A percentile compares a stretch with the other conserved stretches of the same genome.
Evolutionary conservation across 2,797 vertebrate species (phyloP).

Genomic region (Babyrousa celebensis): DNA sequence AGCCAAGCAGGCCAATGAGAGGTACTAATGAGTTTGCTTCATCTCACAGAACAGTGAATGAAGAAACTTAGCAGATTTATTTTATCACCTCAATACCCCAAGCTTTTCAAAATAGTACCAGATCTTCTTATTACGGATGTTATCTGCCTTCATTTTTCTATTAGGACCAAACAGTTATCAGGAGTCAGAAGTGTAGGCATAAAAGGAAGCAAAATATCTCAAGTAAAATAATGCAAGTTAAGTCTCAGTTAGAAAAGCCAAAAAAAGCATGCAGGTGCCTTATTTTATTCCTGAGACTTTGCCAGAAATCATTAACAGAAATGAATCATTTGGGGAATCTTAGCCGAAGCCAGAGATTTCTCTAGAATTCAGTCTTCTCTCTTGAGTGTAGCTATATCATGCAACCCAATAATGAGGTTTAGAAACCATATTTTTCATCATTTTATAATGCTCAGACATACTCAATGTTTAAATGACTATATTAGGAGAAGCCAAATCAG

Average conservation of each 20-base stretch:
- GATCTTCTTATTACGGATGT: background rate
- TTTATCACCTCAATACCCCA: background rate
- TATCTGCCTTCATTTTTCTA: conserved; percentile 55
- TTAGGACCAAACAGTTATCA: background rate
- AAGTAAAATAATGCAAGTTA: conserved; percentile 19
- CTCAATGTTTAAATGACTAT: background rate
- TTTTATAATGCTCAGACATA: background rate
- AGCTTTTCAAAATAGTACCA: conserved; percentile 26
- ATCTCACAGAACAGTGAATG: background rate
- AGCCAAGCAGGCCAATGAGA: conserved; percentile 31
- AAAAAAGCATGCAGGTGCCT: background rate
- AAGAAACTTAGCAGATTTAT: conserved; percentile 19
- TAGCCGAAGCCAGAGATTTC: conserved; percentile 21
- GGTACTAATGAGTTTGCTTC: background rate
- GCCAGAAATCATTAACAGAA: conserved; percentile 23
- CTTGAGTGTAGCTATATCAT: background rate
- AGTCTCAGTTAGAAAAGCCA: background rate
- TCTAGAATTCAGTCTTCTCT: conserved; percentile 43
- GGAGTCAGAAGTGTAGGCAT: background rate
- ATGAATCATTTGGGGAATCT: conserved; percentile 22
- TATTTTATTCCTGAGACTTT: conserved; percentile 39
- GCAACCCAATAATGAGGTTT: background rate
- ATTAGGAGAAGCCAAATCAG: conserved; percentile 22
- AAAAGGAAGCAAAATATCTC: background rate
- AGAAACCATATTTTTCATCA: conserved; percentile 30